Conservation (phyloP, 2,113 vertebrate species). For the Limnothrissa miodon region DNA sequence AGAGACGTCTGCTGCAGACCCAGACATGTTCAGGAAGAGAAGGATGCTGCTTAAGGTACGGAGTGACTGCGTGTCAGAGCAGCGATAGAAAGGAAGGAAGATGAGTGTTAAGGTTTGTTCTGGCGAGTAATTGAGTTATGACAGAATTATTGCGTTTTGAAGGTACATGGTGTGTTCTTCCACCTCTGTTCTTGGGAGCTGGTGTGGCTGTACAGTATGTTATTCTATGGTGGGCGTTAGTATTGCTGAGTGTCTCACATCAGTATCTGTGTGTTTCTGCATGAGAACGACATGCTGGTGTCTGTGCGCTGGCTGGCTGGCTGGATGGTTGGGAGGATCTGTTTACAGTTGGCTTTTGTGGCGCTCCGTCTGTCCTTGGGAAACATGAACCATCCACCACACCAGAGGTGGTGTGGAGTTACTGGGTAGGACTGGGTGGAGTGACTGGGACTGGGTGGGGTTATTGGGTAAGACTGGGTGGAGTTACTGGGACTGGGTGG, state of each 20-base stretch:
- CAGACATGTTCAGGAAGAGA: constrained; percentile 46
- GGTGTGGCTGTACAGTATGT: neutral
- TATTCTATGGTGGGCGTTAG: neutral
- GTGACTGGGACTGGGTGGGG: too few species aligned
- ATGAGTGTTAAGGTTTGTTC: neutral
- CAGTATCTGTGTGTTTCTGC: neutral
- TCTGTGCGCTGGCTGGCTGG: neutral
- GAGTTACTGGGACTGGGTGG: too few species aligned
- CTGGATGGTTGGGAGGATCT: neutral
- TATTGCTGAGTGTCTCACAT: neutral
- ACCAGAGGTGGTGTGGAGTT: constrained; percentile 35
- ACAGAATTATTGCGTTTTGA: neutral
- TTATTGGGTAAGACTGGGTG: neutral
- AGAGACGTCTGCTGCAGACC: constrained; percentile 4
- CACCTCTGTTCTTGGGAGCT: neutral
- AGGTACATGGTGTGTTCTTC: neutral
- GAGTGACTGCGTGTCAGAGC: neutral
- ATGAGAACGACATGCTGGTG: neutral
- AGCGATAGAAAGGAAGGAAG: neutral
- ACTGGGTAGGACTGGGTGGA: too few species aligned
- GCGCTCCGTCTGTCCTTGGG: constrained; percentile 17
- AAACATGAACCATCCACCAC: constrained; percentile 38
- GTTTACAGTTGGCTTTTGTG: constrained; percentile 26
- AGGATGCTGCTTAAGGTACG: constrained; percentile 40
- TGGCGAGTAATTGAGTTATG: neutral